Evolutionary conservation across 2,888 invertebrate genomes (phyloP).

Genomic region (Blera fallax): DNA sequence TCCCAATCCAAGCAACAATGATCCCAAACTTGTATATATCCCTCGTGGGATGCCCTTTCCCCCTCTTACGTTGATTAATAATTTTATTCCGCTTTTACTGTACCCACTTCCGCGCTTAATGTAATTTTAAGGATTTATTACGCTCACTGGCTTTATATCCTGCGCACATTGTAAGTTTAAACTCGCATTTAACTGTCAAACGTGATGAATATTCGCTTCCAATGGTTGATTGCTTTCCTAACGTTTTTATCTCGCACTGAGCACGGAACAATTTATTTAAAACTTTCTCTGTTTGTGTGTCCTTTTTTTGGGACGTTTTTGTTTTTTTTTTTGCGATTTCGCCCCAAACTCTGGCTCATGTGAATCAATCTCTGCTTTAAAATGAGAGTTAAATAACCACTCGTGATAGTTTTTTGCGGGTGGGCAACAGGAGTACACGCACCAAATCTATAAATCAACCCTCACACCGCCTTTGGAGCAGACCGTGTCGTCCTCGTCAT

Average conservation of each 20-base stretch:
- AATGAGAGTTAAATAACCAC: constrained; percentile 59
- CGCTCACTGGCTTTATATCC: too few relatives aligned
- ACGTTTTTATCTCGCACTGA: constrained; percentile 39
- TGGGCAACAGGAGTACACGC: constrained; percentile 30
- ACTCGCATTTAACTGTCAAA: constrained; percentile 31
- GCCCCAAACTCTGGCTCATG: background rate
- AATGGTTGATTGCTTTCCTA: constrained; percentile 50
- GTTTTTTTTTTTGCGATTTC: too few relatives aligned
- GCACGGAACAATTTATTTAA: constrained; percentile 50
- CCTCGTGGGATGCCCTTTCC: too few relatives aligned
- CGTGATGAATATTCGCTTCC: constrained; percentile 52
- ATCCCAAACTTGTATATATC: too few relatives aligned
- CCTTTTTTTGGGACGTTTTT: background rate
- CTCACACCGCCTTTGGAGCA: constrained; percentile 9
- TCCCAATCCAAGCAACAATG: too few relatives aligned
- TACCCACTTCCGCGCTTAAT: too few relatives aligned
- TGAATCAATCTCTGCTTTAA: constrained; percentile 55
- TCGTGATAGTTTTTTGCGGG: constrained; percentile 36
- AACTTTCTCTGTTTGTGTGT: background rate
- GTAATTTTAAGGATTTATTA: too few relatives aligned
- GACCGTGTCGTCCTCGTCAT: background rate
- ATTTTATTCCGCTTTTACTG: too few relatives aligned
- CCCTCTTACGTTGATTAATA: too few relatives aligned
- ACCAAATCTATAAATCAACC: constrained; percentile 66
- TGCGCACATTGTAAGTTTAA: too few relatives aligned